These are phyloP conservation scores for Neosalanx taihuensis DNA, from an alignment of 2,797 vertebrate species.

Conservation along the genomic window DNA sequence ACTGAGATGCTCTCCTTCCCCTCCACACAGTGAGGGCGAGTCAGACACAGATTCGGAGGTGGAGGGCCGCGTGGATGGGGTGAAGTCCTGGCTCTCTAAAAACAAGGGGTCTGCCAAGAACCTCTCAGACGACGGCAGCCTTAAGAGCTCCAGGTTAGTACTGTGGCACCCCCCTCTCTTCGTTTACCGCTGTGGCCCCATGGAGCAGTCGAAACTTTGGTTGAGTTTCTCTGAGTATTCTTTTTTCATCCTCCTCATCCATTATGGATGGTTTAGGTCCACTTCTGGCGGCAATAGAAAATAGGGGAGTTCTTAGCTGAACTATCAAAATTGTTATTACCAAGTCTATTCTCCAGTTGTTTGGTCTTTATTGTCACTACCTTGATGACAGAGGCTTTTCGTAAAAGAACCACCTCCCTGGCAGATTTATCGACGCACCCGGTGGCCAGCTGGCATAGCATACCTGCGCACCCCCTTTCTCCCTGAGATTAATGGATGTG, in stretches of 20 bases:
- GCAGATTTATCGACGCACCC: slow-evolving; percentile 69
- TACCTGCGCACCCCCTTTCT: slow-evolving; percentile 45
- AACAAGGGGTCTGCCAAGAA: slow-evolving; percentile 91
- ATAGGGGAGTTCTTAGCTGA: slow-evolving; percentile 20
- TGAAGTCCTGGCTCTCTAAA: slow-evolving; percentile 97
- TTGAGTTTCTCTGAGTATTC: too few species aligned
- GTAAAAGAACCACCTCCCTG: slow-evolving; percentile 47
- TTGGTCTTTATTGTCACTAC: slow-evolving; percentile 49
- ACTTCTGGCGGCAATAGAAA: too few species aligned
- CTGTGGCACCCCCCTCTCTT: background rate
- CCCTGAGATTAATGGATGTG: slow-evolving; percentile 66
- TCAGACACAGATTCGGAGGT: slow-evolving; percentile 90
- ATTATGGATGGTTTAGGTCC: too few species aligned
- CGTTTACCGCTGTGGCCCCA: background rate
- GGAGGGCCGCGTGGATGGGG: slow-evolving; percentile 90
- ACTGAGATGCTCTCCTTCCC: slow-evolving; percentile 15
- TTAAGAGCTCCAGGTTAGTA: slow-evolving; percentile 85
- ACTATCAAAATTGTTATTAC: slow-evolving; percentile 19
- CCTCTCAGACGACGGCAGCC: slow-evolving; percentile 89
- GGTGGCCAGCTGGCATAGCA: slow-evolving; percentile 61
- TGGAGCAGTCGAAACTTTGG: too few species aligned
- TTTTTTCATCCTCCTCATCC: background rate
- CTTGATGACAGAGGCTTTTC: slow-evolving; percentile 43
- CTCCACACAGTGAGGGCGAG: slow-evolving; percentile 79
- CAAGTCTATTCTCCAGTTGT: slow-evolving; percentile 32